These are phyloP conservation scores for Ellobium chinense DNA, from an alignment of 2,888 invertebrate genomes.

Conservation along the genomic window DNA sequence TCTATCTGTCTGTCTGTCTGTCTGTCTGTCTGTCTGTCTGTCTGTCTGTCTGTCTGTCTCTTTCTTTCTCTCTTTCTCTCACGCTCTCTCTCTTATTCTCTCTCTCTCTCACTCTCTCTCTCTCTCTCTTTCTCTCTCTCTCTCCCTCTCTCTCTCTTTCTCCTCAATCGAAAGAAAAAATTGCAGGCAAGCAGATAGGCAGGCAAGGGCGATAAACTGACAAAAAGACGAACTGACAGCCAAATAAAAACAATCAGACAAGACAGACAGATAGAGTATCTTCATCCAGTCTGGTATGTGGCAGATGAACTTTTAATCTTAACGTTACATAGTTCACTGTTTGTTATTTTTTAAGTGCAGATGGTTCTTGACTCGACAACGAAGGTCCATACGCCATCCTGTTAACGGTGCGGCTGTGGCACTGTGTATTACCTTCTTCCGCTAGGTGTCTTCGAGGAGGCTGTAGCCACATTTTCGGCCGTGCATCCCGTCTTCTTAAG, in stretches of 20 bases:
- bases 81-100: neutral
- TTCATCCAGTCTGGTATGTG: no score
- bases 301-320: no score
- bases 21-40: neutral
- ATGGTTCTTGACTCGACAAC: no score
- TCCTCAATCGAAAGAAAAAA: neutral
- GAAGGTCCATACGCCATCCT: no score
- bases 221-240: slow-evolving; percentile 62
- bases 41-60: neutral
- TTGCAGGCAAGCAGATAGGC: neutral
- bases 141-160: neutral
- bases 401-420: no score
- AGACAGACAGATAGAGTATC: slow-evolving; percentile 53
- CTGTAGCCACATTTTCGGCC: no score
- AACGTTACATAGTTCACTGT: no score
- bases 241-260: slow-evolving; percentile 64
- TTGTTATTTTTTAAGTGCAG: no score
- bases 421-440: no score
- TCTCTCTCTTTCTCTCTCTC: neutral
- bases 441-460: no score
- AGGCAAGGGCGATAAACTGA: slow-evolving; percentile 69
- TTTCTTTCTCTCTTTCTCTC: neutral
- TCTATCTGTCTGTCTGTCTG: neutral
- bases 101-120: neutral
- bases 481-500: no score